Evolutionary conservation across 2,888 invertebrate genomes (phyloP).

Genomic region (Scaptomyza cyrtandrae): DNA sequence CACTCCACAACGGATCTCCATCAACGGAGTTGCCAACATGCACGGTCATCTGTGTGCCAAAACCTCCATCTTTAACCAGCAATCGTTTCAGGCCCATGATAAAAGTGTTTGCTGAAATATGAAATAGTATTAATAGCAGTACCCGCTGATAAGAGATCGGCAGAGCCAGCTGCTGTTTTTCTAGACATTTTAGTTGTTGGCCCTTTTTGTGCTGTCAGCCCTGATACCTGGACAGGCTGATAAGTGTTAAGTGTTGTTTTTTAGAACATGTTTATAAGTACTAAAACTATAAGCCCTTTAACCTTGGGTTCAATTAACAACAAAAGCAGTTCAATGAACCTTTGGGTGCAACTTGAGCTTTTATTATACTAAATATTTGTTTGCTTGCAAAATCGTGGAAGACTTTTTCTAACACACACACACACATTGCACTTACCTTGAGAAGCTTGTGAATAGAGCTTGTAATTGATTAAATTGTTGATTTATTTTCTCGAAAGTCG

Average conservation of each 20-base stretch:
- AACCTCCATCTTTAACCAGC: constrained; percentile 89
- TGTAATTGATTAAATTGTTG: constrained; percentile 52
- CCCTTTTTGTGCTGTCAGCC: constrained; percentile 2
- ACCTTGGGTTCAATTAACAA: neutral
- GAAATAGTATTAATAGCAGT: constrained; percentile 9
- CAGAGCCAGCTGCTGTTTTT: constrained; percentile 28
- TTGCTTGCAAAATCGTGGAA: neutral
- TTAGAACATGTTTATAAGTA: neutral
- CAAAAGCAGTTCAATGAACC: constrained; percentile 24
- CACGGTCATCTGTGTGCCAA: constrained; percentile 91
- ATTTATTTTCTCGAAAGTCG: constrained; percentile 6
- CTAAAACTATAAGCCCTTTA: neutral
- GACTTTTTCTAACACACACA: constrained; percentile 9
- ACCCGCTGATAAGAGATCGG: constrained; percentile 8
- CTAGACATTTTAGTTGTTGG: constrained; percentile 7
- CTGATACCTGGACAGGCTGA: constrained; percentile 49
- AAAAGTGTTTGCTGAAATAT: constrained; percentile 1
- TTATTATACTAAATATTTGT: neutral
- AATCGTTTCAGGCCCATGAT: constrained; percentile 82
- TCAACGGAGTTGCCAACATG: constrained; percentile 91
- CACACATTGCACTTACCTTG: constrained; percentile 48
- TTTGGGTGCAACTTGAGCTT: neutral
- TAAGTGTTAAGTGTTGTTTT: neutral
- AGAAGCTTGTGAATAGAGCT: constrained; percentile 45
- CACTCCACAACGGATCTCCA: constrained; percentile 95